These are phyloP conservation scores for Chelon auratus DNA, from an alignment of 2,797 vertebrate species.

Conservation along the genomic window DNA sequence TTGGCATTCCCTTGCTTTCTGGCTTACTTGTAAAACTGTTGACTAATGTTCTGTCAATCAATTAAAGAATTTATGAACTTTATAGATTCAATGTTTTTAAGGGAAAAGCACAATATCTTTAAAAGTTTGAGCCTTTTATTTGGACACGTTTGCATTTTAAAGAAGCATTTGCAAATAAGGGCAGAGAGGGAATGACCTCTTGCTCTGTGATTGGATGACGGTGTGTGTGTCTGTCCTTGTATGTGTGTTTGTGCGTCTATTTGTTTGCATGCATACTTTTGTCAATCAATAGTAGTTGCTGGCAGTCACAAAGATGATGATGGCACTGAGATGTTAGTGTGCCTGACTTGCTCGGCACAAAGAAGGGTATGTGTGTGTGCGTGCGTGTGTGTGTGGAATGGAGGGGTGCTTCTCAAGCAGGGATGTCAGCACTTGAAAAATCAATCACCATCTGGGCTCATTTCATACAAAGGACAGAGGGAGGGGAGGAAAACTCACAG, in stretches of 20 bases:
- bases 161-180: slow-evolving; percentile 29
- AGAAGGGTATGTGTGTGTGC: slow-evolving; percentile 77
- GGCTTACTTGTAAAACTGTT: background rate
- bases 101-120: slow-evolving; percentile 4
- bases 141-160: slow-evolving; percentile 19
- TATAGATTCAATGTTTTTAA: slow-evolving; percentile 11
- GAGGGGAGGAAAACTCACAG: slow-evolving; percentile 69
- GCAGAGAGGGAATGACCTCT: slow-evolving; percentile 50
- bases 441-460: slow-evolving; percentile 99
- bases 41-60: slow-evolving; percentile 22
- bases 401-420: slow-evolving; percentile 96
- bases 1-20: background rate
- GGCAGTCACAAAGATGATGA: slow-evolving; percentile 91
- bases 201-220: slow-evolving; percentile 27
- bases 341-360: slow-evolving; percentile 98
- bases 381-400: slow-evolving; percentile 71
- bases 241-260: slow-evolving; percentile 49
- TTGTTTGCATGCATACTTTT: slow-evolving; percentile 83
- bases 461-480: slow-evolving; percentile 89
- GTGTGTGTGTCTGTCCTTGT: slow-evolving; percentile 18
- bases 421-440: slow-evolving; percentile 99
- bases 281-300: slow-evolving; percentile 96
- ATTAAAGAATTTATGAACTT: background rate
- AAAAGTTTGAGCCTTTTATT: slow-evolving; percentile 7
- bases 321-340: slow-evolving; percentile 95